Base-by-base conservation (phyloP, 2,113 vertebrate species). In the Trogon surrucura region DNA sequence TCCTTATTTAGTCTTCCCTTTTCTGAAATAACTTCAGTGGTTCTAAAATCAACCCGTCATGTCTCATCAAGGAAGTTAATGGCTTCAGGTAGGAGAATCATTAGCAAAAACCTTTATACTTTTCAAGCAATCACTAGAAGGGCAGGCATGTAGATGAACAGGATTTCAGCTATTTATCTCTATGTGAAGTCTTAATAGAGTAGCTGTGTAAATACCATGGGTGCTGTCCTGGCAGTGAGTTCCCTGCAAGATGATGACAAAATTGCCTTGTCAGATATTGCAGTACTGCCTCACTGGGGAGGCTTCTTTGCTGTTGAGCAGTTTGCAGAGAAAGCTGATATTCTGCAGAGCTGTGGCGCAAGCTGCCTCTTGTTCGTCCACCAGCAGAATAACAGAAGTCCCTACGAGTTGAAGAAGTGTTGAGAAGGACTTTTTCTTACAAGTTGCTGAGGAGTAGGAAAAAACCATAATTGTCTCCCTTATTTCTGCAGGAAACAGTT, bases 371-470 rank as follows among this genome's bases (percentile, higher is more conserved):
- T 51, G 51, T 44, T 13, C 34, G 48, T 89, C n/a, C 14, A 18
- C 38, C 30, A 6, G 7, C 5, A 67, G 57, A 14, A 8, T 7
- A 29, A 21, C 8, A 21, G 8, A 60, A 54, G 17, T 62, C 66
- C 11, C 0, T 34, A 0, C 0, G 12, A 61, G 32, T 73, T 1
- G 1, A 13, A 15, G 45, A 60, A 50, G 4, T 18, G 15, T 51
- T 21, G 45, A 51, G 53, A 47, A 15, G 9, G 3, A 2, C 51
- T 36, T 85, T 89, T 62, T 69, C 38, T n/a, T 30, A 2, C 30
- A 32, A 54, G 4, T 25, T 50, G 20, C 5, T 34, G 50, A 80
- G 50, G 21, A 17, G 5, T 11, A 44, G 41, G 34, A 19, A 30
- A 30, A 58, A 41, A 27, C 25, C 7, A 29, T 20, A 8, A 3